Evolutionary conservation across 2,113 vertebrate species (phyloP).

Genomic region (Nycticorax nycticorax): DNA sequence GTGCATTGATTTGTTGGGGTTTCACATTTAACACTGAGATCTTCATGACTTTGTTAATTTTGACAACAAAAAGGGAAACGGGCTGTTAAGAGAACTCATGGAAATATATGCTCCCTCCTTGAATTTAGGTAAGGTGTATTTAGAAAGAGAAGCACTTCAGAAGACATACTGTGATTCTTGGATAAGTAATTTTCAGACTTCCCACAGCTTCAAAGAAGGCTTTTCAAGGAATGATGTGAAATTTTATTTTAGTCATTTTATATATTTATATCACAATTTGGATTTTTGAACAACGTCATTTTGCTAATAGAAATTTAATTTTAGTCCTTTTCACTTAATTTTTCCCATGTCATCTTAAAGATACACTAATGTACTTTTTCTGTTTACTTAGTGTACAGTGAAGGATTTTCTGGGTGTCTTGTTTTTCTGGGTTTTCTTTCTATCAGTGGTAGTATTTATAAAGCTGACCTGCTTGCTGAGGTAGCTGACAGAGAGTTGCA

Average conservation of each 20-base stretch:
- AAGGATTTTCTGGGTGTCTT: neutral
- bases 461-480: neutral
- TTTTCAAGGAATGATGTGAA: neutral
- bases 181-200: neutral
- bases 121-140: neutral
- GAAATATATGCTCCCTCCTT: neutral
- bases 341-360: neutral
- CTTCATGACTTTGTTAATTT: neutral
- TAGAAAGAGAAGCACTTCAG: neutral
- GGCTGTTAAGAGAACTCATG: neutral
- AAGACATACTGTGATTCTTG: neutral
- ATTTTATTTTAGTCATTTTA: neutral
- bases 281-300: rapidly evolving
- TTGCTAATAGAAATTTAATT: neutral
- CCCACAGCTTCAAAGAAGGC: neutral
- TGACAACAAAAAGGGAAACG: neutral
- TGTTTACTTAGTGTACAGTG: neutral
- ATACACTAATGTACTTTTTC: neutral
- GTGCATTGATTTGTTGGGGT: neutral
- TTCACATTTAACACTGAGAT: neutral
- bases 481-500: neutral
- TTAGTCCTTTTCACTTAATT: neutral
- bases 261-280: neutral
- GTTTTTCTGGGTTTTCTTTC: too few relatives aligned
- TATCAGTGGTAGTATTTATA: neutral